A percentile compares a stretch with the other conserved stretches of the same genome.
phyloP scores from a whole-genome alignment of 2,797 vertebrate species.

The Platyrinchus mystaceus region DNA sequence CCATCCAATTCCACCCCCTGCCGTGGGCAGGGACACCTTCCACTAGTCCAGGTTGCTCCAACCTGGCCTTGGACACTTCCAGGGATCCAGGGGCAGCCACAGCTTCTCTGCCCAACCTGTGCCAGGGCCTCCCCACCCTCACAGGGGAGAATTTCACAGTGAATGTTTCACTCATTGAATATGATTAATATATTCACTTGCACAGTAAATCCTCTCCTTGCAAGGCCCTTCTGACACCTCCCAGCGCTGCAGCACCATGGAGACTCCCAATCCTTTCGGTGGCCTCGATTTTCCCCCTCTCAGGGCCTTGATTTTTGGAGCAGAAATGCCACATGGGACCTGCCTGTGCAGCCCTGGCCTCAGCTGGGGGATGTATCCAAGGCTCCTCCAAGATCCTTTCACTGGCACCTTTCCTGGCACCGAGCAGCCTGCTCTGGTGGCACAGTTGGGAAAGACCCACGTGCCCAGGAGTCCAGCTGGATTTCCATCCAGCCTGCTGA shows the following conservation, averaged over 20 bases:
- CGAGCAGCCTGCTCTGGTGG: background rate
- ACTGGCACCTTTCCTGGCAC: background rate
- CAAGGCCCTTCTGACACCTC: background rate
- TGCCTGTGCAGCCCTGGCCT: too few relatives aligned
- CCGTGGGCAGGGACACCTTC: background rate
- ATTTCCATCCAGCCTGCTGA: background rate
- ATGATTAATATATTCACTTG: background rate
- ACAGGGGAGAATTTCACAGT: background rate
- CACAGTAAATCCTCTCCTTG: background rate
- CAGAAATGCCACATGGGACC: background rate
- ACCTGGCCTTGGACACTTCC: accelerated
- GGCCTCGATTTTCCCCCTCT: background rate
- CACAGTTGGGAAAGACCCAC: background rate
- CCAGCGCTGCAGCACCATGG: background rate
- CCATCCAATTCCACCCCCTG: background rate
- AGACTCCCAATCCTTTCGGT: background rate
- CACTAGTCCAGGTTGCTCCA: accelerated
- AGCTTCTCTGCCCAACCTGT: background rate
- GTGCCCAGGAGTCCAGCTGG: background rate
- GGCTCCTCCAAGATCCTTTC: background rate
- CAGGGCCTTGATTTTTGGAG: background rate
- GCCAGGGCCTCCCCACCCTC: background rate
- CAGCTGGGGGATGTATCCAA: background rate
- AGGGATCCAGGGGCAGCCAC: background rate
- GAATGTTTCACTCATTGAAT: background rate